Evolutionary conservation across 2,113 vertebrate species (phyloP).

Genomic region (Ranitomeya imitator): DNA sequence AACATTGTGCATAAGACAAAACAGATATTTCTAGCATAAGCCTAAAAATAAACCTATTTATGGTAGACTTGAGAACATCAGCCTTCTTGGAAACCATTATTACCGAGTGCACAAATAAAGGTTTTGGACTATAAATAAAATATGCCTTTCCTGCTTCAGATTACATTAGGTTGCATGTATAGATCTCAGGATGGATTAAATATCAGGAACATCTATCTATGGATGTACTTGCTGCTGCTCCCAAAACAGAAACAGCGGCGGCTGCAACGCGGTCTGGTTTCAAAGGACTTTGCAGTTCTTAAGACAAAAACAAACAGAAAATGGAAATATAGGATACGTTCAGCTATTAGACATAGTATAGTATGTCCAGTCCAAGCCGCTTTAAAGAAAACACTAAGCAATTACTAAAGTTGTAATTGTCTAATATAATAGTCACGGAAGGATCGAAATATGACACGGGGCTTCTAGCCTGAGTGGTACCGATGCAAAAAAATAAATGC

Average conservation of each 20-base stretch:
- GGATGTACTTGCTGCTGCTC: background rate
- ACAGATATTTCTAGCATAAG: background rate
- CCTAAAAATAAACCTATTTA: background rate
- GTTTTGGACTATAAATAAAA: slow-evolving; percentile 38
- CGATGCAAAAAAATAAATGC: background rate
- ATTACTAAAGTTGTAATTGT: no score
- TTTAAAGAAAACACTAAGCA: no score
- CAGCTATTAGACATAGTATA: background rate
- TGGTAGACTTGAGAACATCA: background rate
- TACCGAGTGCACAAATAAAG: slow-evolving; percentile 15
- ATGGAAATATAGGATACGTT: background rate
- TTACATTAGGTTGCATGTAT: slow-evolving; percentile 20
- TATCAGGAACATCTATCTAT: slow-evolving; percentile 21
- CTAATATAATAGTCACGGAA: no score
- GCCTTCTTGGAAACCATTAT: slow-evolving; percentile 15
- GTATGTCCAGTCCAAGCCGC: no score
- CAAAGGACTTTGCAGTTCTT: background rate
- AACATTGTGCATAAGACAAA: background rate
- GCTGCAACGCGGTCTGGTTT: background rate
- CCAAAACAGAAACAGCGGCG: background rate
- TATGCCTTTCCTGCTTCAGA: slow-evolving; percentile 28
- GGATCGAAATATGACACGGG: no score
- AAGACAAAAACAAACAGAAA: background rate
- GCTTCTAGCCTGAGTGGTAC: background rate
- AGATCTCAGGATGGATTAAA: slow-evolving; percentile 36